Base-by-base conservation (phyloP, 2,113 vertebrate genomes). In the Nothoprocta pentlandii region DNA sequence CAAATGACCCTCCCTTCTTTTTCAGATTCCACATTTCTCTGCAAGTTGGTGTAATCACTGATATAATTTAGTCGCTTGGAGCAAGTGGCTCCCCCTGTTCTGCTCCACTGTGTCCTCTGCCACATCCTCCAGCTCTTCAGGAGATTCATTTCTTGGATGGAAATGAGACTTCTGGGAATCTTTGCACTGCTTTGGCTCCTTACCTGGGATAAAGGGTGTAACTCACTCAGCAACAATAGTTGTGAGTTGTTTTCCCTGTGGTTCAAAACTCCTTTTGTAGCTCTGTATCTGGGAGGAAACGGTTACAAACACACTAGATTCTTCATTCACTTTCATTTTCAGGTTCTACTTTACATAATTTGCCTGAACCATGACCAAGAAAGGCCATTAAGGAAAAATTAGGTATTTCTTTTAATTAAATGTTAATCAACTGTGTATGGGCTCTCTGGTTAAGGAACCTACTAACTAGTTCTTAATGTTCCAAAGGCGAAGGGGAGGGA, bases 131-230 rank as follows among this genome's bases (percentile, higher is more conserved):
- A 54, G 77, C 58, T 78, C 69, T 78, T 89, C 77, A 46, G 41
- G 44, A 30, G 32, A 83, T 61, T 46, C 0, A 81, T 74, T 91
- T 23, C 56, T 70, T 34, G 47, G 2, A 1, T 28, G 67, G 66
- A 71, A 91, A 69, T 59, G 85, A 85, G 74, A 23, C 53, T 81
- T 64, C 16, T 68, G 85, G 85, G 92, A 91, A 68, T 87, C 34
- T 54, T 44, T 39, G 36, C 2, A 1, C 80, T 69, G 41, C 64
- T 79, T 63, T 84, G 80, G 39, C 89, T 92, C 53, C 0, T 0
- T 44, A 71, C 47, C 62, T 82, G 47, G 53, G 32, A 82, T 17
- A 61, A 68, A 64, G 22, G 7, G 21, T 5, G 3, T 71, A 51
- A 87, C 26, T 71, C 84, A 92, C 62, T 32, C 81, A 73, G 56